Percentiles rank a stretch among this genome's conserved stretches.
Evolutionary conservation across 1,140 invertebrate species (phyloP).

Genomic region (Ylistrum balloti): DNA sequence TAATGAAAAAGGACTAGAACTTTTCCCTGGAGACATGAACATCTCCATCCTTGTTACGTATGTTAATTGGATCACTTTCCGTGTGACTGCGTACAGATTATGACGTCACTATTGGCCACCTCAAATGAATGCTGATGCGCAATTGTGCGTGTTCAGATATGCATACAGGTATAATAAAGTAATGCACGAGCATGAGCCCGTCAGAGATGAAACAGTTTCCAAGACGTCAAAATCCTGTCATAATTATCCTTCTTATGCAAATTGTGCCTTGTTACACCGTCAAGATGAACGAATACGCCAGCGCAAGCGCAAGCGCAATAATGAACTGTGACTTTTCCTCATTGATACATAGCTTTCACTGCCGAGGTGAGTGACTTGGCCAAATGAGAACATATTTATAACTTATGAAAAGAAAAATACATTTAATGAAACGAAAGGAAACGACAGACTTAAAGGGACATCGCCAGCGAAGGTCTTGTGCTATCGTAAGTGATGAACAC

Average conservation of each 20-base stretch:
- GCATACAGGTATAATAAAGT: not conserved
- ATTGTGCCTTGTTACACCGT: not conserved
- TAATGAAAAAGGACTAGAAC: constrained; percentile 45
- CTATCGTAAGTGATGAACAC: not conserved
- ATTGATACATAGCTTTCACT: not conserved
- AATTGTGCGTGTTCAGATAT: constrained; percentile 32
- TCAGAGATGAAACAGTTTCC: constrained; percentile 33
- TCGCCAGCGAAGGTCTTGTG: not conserved
- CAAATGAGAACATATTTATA: not conserved
- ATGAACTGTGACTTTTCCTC: not conserved
- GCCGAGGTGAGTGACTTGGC: not conserved
- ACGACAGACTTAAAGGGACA: not conserved
- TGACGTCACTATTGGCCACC: constrained; percentile 49
- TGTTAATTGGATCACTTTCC: constrained; percentile 54
- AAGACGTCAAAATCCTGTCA: constrained; percentile 36
- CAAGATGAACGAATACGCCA: not conserved
- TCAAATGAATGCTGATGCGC: constrained; percentile 47
- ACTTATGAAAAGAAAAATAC: not conserved
- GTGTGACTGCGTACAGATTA: constrained; percentile 47
- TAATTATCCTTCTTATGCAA: constrained; percentile 20
- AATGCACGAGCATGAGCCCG: not conserved
- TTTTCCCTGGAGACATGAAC: constrained; percentile 47
- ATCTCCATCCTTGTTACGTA: constrained; percentile 49
- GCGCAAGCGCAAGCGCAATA: constrained; percentile 22
- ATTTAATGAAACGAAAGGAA: constrained; percentile 25